A percentile compares a stretch with the other conserved stretches of the same genome.
Evolutionary conservation across 2,888 invertebrate species (phyloP).

Genomic region (Oasisia sp.): DNA sequence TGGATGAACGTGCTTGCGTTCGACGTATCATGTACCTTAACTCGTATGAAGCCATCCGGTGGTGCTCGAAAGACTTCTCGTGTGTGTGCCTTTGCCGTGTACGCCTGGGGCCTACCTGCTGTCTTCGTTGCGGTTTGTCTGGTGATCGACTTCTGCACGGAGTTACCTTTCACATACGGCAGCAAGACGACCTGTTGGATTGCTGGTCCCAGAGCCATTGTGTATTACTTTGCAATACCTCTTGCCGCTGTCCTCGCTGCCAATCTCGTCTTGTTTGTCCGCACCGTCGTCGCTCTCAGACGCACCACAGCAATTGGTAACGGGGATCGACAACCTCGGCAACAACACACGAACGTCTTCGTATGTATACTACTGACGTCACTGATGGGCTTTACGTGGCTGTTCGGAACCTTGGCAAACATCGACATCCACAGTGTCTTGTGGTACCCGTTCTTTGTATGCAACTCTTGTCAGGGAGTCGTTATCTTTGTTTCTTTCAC

Average conservation of each 20-base stretch:
- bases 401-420: conserved; percentile 23
- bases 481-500: background rate
- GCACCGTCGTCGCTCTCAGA: conserved; percentile 7
- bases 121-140: background rate
- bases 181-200: background rate
- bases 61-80: background rate
- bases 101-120: background rate
- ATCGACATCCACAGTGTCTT: background rate
- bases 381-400: conserved; percentile 25
- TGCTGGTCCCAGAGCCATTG: background rate
- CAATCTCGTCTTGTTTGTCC: conserved; percentile 14
- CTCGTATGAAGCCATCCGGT: background rate
- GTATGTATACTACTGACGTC: background rate
- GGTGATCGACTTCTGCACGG: background rate
- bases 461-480: conserved; percentile 19
- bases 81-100: background rate
- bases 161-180: background rate
- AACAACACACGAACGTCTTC: background rate
- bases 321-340: background rate
- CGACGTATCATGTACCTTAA: background rate
- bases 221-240: background rate
- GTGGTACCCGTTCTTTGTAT: conserved; percentile 24
- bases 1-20: background rate
- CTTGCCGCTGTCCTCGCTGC: background rate
- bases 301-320: background rate